phyloP scores from a whole-genome alignment of 2,797 vertebrate species.

The Spea hammondii region DNA sequence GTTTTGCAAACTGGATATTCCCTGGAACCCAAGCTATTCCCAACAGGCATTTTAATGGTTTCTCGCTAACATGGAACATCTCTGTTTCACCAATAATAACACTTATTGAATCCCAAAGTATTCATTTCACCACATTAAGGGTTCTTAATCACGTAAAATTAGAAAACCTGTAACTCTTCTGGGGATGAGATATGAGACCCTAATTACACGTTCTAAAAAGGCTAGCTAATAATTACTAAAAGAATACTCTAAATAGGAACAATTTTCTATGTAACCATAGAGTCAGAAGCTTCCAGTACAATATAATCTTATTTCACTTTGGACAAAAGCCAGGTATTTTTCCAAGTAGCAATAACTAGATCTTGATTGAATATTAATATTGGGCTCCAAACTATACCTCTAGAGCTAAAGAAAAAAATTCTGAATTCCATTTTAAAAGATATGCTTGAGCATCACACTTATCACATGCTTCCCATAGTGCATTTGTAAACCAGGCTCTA shows the following conservation, averaged over 20 bases:
- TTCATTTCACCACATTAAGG: neutral
- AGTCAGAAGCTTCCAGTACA: too few species aligned
- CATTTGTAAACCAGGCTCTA: too few species aligned
- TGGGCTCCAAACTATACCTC: too few species aligned
- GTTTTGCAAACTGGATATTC: neutral
- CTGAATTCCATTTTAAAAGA: too few species aligned
- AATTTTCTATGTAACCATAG: too few species aligned
- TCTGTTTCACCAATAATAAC: neutral
- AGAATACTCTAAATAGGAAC: neutral
- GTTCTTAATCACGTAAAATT: neutral
- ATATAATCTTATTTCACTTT: too few species aligned
- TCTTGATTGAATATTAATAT: too few species aligned
- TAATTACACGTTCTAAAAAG: conserved; percentile 7
- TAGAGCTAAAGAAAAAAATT: too few species aligned
- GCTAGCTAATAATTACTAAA: neutral
- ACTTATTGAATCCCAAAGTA: conserved; percentile 4
- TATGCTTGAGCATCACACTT: too few species aligned
- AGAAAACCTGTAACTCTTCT: neutral
- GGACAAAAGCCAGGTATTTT: too few species aligned
- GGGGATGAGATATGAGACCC: neutral
- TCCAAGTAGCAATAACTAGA: too few species aligned
- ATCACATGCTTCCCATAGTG: too few species aligned
- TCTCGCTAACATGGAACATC: neutral
- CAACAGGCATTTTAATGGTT: neutral
- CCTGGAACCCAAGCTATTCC: neutral